These are phyloP conservation scores for Heliconius ismenius DNA, from an alignment of 2,888 invertebrate genomes.

Conservation along the genomic window DNA sequence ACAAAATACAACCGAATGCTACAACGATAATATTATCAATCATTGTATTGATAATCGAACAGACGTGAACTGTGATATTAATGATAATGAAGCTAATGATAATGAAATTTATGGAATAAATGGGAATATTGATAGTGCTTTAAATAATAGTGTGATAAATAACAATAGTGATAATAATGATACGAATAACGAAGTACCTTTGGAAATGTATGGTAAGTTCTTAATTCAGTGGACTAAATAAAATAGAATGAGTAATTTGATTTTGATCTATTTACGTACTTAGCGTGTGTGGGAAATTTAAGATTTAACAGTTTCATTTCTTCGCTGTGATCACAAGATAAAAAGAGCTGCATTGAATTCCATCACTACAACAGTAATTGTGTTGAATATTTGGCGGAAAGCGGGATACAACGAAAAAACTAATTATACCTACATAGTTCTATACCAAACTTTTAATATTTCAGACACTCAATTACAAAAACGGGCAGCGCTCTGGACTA, in stretches of 20 bases:
- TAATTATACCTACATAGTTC: no score
- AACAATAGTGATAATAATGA: slow-evolving; percentile 27
- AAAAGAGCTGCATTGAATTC: not conserved
- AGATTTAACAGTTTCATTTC: not conserved
- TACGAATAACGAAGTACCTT: slow-evolving; percentile 46
- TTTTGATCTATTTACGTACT: not conserved
- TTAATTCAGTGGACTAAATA: not conserved
- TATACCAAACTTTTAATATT: not conserved
- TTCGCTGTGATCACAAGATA: not conserved
- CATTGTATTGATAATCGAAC: slow-evolving; percentile 40
- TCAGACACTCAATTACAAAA: slow-evolving; percentile 1
- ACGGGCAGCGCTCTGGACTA: slow-evolving; percentile 77
- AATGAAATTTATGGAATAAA: slow-evolving; percentile 14
- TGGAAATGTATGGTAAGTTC: slow-evolving; percentile 52
- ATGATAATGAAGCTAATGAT: slow-evolving; percentile 18
- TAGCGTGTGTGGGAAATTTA: not conserved
- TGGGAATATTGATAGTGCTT: slow-evolving; percentile 27
- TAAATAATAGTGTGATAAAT: slow-evolving; percentile 22
- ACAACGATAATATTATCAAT: slow-evolving; percentile 50
- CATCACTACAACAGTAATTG: not conserved
- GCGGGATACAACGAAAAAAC: not conserved
- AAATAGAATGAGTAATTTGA: not conserved
- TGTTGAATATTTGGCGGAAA: not conserved
- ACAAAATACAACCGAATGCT: slow-evolving; percentile 45
- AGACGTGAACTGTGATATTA: slow-evolving; percentile 31